These are phyloP conservation scores for Congeria kusceri DNA, from an alignment of 2,888 invertebrate species.

Conservation along the genomic window DNA sequence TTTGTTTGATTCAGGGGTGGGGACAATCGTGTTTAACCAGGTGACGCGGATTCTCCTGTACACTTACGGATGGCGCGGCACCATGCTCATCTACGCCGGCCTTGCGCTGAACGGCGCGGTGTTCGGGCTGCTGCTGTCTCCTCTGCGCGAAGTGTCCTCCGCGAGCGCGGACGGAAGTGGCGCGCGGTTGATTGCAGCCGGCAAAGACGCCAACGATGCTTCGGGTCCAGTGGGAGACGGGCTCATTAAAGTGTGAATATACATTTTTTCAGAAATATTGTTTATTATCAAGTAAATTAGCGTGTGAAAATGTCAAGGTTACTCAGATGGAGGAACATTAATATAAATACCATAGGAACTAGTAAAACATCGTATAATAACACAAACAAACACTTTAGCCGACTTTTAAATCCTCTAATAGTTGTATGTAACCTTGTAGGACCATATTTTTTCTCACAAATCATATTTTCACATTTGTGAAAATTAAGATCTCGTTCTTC, in stretches of 20 bases:
- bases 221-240: not conserved
- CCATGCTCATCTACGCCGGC: slow-evolving; percentile 93
- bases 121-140: slow-evolving; percentile 95
- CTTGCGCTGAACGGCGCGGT: slow-evolving; percentile 94
- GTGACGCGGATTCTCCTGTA: slow-evolving; percentile 87
- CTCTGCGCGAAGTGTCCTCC: slow-evolving; percentile 83
- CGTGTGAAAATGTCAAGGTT: not conserved
- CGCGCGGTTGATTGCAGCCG: not conserved
- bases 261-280: not conserved
- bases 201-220: not conserved
- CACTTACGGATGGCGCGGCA: slow-evolving; percentile 93
- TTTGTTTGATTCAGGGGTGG: slow-evolving; percentile 94
- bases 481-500: too few species aligned
- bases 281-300: not conserved
- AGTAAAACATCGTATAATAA: too few species aligned
- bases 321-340: not conserved
- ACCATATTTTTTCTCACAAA: too few species aligned
- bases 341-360: not conserved
- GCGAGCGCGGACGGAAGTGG: not conserved
- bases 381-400: too few species aligned
- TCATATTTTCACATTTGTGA: too few species aligned
- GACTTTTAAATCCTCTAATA: too few species aligned
- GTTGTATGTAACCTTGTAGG: too few species aligned
- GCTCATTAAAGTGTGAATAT: not conserved
- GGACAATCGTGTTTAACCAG: slow-evolving; percentile 94